Evolutionary conservation across 2,113 vertebrate species (phyloP), one percentile per base, ranked within the genome.

Genomic region (Elgaria multicarinata): DNA sequence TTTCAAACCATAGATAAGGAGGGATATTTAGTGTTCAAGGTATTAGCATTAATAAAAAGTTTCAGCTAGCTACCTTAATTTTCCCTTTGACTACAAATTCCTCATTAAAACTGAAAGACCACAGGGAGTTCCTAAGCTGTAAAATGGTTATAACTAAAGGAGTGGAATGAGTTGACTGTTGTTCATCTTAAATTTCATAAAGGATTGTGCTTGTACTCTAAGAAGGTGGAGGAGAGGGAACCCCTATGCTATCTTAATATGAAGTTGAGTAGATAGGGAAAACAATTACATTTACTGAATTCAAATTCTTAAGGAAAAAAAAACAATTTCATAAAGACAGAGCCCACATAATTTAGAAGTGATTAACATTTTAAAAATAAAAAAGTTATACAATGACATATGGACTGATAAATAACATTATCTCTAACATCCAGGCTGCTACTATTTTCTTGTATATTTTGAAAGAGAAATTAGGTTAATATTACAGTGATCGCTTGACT

Each of bases 291-390:
- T 26, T 42, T 26, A 42, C 64, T 92, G 81, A 74, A 94, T 94
- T 93, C 87, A 78, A 92, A 89, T 87, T 85, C 53, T 74, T 44
- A 86, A 2, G 4, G 44, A 79, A 94, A 87, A 79, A 76, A 87
- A n/a, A n/a, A n/a, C 12, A 85, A 64, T 91, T 91, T 84, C n/a
- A 83, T 1, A 87, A 87, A 82, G 6, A 24, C 33, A 50, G 1
- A 6, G 1, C 39, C 82, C 16, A n/a, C 66, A 88, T 81, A 86
- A 64, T 86, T 85, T 83, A 7, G 82, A 86, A 92, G 88, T 16
- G 55, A 55, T 79, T 85, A 89, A 26, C 12, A 6, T n/a, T 87
- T 31, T 88, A 55, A 24, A 72, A 3, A 10, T 87, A 55, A 24
- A 72, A 3, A 10, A 86, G 33, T 31, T 93, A 91, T 22, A 42